Percentiles rank a stretch among this genome's conserved stretches.
Evolutionary conservation across 2,888 invertebrate species (phyloP).

Genomic region (Bembecia ichneumoniformis): DNA sequence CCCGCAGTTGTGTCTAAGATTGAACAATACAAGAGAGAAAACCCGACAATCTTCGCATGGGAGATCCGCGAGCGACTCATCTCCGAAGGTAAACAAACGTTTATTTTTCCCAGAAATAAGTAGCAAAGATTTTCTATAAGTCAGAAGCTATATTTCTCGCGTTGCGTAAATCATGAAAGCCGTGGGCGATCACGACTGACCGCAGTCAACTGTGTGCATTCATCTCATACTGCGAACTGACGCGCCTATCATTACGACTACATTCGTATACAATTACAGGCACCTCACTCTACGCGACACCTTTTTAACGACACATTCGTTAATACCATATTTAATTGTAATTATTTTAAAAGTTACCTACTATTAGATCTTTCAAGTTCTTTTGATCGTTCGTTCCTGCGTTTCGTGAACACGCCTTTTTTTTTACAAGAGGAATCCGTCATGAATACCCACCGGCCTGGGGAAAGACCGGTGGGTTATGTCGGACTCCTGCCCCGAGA

Average conservation of each 20-base stretch:
- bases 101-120: background rate
- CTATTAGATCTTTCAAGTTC: too few species aligned
- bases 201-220: slow-evolving; percentile 3
- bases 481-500: too few species aligned
- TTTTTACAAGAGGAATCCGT: too few species aligned
- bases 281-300: background rate
- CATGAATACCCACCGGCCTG: too few species aligned
- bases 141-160: slow-evolving; percentile 20
- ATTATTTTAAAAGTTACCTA: too few species aligned
- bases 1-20: slow-evolving; percentile 98
- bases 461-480: too few species aligned
- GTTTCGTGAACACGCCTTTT: too few species aligned
- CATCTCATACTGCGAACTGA: slow-evolving; percentile 14
- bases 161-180: slow-evolving; percentile 33
- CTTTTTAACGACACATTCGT: background rate
- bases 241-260: slow-evolving; percentile 7
- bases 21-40: slow-evolving; percentile 97
- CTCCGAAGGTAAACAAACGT: slow-evolving; percentile 84
- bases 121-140: slow-evolving; percentile 14
- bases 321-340: too few species aligned
- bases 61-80: slow-evolving; percentile 97
- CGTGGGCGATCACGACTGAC: slow-evolving; percentile 44
- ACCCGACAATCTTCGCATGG: slow-evolving; percentile 99
- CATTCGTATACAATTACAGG: background rate
- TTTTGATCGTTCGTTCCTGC: too few species aligned